These are phyloP conservation scores for Tenthredo notha DNA, from an alignment of 2,888 invertebrate species.

Conservation along the genomic window DNA sequence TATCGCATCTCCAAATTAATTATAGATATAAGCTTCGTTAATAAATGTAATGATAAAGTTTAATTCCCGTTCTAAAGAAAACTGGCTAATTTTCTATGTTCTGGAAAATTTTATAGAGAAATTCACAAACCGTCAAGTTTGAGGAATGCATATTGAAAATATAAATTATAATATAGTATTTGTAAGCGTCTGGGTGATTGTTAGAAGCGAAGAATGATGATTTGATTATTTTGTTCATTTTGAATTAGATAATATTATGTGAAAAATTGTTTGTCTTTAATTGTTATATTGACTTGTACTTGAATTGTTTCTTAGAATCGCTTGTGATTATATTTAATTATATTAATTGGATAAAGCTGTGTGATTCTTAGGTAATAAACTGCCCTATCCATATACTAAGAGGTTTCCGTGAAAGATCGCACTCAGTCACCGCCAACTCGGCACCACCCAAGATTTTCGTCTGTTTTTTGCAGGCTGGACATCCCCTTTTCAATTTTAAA, in stretches of 20 bases:
- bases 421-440: too few relatives aligned
- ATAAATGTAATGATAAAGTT: neutral
- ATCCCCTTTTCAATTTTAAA: too few relatives aligned
- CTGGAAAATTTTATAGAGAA: neutral
- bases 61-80: constrained; percentile 18
- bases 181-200: neutral
- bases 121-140: constrained; percentile 13
- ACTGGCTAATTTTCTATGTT: constrained; percentile 1
- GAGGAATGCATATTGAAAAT: neutral
- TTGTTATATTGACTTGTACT: neutral
- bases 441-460: too few relatives aligned
- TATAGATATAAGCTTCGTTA: neutral
- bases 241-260: neutral
- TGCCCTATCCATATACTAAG: too few relatives aligned
- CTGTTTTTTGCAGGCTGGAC: too few relatives aligned
- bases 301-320: neutral
- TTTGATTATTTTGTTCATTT: neutral
- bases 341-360: neutral
- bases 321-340: neutral
- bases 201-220: neutral
- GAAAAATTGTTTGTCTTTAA: neutral
- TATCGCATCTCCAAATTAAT: neutral
- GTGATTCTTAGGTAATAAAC: neutral
- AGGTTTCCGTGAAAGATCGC: too few relatives aligned
- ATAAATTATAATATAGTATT: neutral